phyloP scores from a whole-genome alignment of 2,797 vertebrate species.

The Acipenser transmontanus region DNA sequence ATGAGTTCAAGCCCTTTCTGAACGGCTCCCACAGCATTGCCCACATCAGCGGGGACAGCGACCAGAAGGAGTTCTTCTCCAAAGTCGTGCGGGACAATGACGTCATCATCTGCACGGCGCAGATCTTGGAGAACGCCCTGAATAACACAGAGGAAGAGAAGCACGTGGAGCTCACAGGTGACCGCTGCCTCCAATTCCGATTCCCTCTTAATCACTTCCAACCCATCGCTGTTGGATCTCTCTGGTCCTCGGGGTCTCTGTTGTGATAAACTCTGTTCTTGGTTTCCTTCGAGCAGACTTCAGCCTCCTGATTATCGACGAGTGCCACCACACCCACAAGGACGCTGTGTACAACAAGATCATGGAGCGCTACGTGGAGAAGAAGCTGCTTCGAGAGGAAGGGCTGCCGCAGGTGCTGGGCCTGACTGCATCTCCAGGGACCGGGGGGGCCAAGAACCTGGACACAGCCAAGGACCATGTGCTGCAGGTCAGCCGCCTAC shows the following conservation, averaged over 20 bases:
- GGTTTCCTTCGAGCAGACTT: slow-evolving; percentile 53
- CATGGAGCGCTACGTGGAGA: slow-evolving; percentile 59
- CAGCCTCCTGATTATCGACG: slow-evolving; percentile 63
- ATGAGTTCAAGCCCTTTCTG: slow-evolving; percentile 69
- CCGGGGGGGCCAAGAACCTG: slow-evolving; percentile 58
- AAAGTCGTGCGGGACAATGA: slow-evolving; percentile 38
- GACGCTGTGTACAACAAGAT: slow-evolving; percentile 58
- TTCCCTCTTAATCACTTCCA: background rate
- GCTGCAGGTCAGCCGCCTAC: slow-evolving; percentile 66
- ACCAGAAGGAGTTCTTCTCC: slow-evolving; percentile 65
- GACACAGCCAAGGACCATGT: slow-evolving; percentile 67
- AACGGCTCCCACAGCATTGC: slow-evolving; percentile 42
- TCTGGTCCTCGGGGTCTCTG: slow-evolving; percentile 46
- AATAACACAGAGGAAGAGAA: slow-evolving; percentile 54
- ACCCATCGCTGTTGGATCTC: background rate
- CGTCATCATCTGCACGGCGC: slow-evolving; percentile 63
- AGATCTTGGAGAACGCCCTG: slow-evolving; percentile 59
- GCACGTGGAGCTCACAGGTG: slow-evolving; percentile 78
- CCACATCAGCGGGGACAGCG: slow-evolving; percentile 68
- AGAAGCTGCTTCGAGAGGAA: slow-evolving; percentile 46
- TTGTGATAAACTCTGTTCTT: slow-evolving; percentile 36
- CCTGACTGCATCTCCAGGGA: slow-evolving; percentile 62
- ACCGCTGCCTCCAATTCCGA: slow-evolving; percentile 3
- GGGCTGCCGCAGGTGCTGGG: slow-evolving; percentile 60
- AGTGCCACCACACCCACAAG: slow-evolving; percentile 71